A percentile compares a stretch with the other conserved stretches of the same genome.
phyloP scores from a whole-genome alignment of 2,888 invertebrate species.

The Hybos culiciformis region DNA sequence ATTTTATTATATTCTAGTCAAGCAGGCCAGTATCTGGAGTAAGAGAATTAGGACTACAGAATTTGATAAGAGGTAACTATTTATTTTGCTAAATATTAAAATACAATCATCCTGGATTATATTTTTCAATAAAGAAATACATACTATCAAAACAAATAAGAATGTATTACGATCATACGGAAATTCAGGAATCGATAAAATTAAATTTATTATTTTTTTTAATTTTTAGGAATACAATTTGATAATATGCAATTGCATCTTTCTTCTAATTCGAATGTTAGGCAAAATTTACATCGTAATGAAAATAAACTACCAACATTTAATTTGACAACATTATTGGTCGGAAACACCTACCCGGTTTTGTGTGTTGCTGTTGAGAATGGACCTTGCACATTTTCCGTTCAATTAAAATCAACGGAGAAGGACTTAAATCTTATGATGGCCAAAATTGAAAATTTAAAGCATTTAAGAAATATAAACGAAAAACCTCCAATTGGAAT shows the following conservation, averaged over 20 bases:
- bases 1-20: no score
- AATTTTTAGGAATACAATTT: background rate
- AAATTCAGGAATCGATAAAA: no score
- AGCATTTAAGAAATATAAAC: conserved; percentile 44
- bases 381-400: conserved; percentile 63
- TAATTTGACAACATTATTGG: conserved; percentile 36
- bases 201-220: no score
- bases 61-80: no score
- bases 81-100: no score
- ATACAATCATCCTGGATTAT: no score
- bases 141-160: no score
- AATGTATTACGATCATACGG: no score
- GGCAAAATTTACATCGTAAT: conserved; percentile 8
- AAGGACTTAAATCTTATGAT: conserved; percentile 52
- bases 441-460: conserved; percentile 53
- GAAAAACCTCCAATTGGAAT: conserved; percentile 61
- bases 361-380: conserved; percentile 66
- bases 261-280: background rate
- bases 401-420: conserved; percentile 51
- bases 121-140: no score
- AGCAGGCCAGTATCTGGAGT: no score
- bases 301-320: conserved; percentile 24
- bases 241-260: background rate
- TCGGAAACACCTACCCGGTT: conserved; percentile 49
- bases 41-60: no score